Conservation (phyloP, 2,797 vertebrate species). For the Muraenolepis orangiensis region DNA sequence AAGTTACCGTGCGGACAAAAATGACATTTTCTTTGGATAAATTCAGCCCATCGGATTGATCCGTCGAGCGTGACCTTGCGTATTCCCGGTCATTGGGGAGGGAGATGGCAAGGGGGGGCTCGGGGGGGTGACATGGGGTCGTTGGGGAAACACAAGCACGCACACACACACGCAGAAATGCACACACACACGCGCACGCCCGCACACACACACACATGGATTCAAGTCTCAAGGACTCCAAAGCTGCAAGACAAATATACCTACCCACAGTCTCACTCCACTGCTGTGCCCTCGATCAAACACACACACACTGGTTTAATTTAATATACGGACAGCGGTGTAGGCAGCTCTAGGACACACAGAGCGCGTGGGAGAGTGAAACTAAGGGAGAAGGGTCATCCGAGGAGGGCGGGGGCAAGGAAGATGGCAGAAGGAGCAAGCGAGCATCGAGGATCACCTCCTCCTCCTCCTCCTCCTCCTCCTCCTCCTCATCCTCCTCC, state of each 20-base stretch:
- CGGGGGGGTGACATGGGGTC: not conserved
- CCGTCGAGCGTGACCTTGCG: not conserved
- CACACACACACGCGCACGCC: not conserved
- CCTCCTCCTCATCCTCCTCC: slow-evolving; percentile 9
- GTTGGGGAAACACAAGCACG: not conserved
- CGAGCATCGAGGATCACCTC: not conserved
- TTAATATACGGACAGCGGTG: not conserved
- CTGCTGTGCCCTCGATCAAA: not conserved
- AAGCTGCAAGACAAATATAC: not conserved
- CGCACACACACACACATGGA: not conserved
- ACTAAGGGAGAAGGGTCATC: not conserved
- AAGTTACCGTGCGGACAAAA: not conserved
- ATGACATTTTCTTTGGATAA: not conserved
- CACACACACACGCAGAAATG: too few relatives aligned
- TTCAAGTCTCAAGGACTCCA: not conserved
- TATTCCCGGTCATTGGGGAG: not conserved
- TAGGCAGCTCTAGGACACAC: not conserved
- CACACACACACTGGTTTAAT: not conserved
- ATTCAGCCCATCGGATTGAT: not conserved
- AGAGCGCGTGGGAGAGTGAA: not conserved
- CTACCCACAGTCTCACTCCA: not conserved
- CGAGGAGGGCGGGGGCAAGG: not conserved
- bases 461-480: not conserved
- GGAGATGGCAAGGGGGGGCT: not conserved
- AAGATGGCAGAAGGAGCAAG: not conserved